Base-by-base conservation (phyloP, 2,113 vertebrate genomes). In the Pedionomus torquatus region DNA sequence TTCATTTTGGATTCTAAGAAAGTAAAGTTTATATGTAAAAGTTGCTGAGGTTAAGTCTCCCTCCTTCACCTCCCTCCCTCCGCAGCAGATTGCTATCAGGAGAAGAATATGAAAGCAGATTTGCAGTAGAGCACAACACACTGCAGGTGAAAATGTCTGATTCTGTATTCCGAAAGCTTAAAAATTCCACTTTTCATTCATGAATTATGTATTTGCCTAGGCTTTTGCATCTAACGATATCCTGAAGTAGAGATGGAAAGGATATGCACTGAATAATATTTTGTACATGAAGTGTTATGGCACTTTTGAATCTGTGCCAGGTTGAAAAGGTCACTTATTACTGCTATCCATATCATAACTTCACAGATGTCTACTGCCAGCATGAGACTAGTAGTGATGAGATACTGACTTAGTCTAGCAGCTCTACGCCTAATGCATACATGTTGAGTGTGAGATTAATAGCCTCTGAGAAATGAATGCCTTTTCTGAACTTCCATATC, bases 141-240 rank as follows among this genome's bases (percentile, higher is more conserved):
- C 58, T 93, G 80, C 89, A 94, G 68, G 76, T 93, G 71, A 86
- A 97, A 96, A 70, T 78, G 30, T 44, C 94, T 86, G 63, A 83
- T 92, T 96, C 35, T 90, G 37, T 92, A 95, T 96, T 96, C 89
- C 65, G 89, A 75, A 95, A 78, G 76, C 80, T 96, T 94, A 43
- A 89, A 88, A 94, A 76, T 71, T 91, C 91, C 44, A 81, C 54
- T 94, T 85, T 96, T 93, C 83, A 31, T 88, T 95, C 92, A 98
- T 97, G 96, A 98, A 98, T 98, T 98, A 97, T 97, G 89, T 70
- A 98, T 98, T 97, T 97, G 52, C 43, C 86, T 84, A 57, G 39
- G 23, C 48, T 63, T 95, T 96, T 95, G 83, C 89, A 96, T 91
- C 93, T 96, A 96, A 90, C 54, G 90, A 41, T 94, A 96, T 52